These are phyloP conservation scores for Xylota sylvarum DNA, from an alignment of 2,888 invertebrate species.

Conservation along the genomic window DNA sequence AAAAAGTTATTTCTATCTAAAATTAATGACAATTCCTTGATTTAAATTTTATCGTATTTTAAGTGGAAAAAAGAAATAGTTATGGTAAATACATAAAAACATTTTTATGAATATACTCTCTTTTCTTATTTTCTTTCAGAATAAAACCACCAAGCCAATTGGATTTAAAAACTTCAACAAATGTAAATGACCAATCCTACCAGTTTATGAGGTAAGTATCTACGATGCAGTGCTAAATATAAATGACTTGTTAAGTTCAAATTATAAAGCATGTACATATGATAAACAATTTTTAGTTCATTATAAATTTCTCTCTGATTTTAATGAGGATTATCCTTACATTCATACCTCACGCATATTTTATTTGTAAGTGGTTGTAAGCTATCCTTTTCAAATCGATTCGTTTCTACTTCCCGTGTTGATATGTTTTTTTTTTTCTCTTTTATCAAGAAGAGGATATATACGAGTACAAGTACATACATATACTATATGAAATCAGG, in stretches of 20 bases:
- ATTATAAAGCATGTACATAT: no score
- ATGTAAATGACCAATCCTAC: conserved; percentile 38
- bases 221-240: not conserved
- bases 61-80: no score
- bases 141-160: conserved; percentile 4
- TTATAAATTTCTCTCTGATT: not conserved
- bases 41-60: no score
- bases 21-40: no score
- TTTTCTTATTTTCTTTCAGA: conserved; percentile 35
- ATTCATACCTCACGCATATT: conserved; percentile 77
- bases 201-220: conserved; percentile 64
- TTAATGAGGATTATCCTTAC: conserved; percentile 6
- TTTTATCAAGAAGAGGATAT: no score
- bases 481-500: conserved; percentile 9
- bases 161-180: conserved; percentile 31
- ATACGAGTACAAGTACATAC: no score
- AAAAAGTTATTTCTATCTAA: no score
- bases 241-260: not conserved
- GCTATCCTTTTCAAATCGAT: conserved; percentile 1
- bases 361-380: not conserved
- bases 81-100: no score
- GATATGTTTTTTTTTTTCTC: no score
- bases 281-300: not conserved
- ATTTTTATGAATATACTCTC: no score
- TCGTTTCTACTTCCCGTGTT: not conserved